A percentile compares a stretch with the other conserved stretches of the same genome.
Evolutionary conservation across 1,140 invertebrate species (phyloP).

Genomic region (Rhagoletis pomonella): DNA sequence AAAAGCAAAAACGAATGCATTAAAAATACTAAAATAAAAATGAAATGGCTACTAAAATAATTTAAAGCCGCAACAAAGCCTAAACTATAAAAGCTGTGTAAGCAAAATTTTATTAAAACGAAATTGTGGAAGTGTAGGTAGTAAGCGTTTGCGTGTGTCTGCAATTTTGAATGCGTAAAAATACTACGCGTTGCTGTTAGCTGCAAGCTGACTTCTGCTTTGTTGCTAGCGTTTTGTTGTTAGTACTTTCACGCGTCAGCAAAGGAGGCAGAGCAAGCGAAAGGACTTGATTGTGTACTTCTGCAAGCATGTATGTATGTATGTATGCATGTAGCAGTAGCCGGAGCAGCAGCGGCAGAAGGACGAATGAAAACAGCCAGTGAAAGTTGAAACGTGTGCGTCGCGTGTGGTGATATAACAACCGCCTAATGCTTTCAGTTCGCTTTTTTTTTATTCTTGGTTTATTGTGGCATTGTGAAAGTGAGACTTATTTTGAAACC

Average conservation of each 20-base stretch:
- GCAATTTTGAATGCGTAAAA: not conserved
- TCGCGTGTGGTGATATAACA: constrained; percentile 53
- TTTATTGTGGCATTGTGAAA: not conserved
- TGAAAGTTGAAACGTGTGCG: constrained; percentile 31
- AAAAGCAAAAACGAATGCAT: not conserved
- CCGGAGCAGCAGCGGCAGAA: not conserved
- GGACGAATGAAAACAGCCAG: not conserved
- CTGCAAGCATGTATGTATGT: not conserved
- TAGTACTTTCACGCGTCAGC: not conserved
- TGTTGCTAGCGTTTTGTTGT: not conserved
- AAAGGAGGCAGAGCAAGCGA: not conserved
- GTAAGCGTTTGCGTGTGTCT: not conserved
- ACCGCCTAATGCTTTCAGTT: not conserved
- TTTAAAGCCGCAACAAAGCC: not conserved
- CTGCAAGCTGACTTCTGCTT: not conserved
- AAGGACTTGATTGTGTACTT: not conserved
- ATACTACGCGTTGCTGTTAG: constrained; percentile 24
- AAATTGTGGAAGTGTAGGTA: not conserved
- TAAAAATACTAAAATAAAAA: not conserved
- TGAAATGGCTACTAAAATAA: not conserved
- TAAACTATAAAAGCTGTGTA: not conserved
- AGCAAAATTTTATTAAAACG: not conserved
- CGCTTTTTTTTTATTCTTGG: not conserved
- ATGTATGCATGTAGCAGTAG: not conserved
- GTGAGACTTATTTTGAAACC: not conserved